These are phyloP conservation scores for Coregonus sp. DNA, from an alignment of 2,797 vertebrate genomes.

Conservation along the genomic window DNA sequence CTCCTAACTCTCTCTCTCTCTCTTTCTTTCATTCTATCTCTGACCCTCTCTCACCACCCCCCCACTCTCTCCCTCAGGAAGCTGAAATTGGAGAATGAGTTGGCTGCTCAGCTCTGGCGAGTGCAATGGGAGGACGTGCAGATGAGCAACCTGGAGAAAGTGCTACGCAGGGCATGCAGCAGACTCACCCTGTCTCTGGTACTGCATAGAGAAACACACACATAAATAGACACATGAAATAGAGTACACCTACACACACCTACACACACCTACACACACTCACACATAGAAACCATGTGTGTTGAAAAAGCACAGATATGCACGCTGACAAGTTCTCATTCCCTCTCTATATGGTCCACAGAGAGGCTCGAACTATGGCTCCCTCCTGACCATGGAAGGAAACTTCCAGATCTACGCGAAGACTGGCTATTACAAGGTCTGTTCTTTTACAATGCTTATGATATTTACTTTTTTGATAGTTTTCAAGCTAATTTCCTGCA, in stretches of 20 bases:
- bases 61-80: constrained; percentile 74
- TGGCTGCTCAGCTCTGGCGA: constrained; percentile 88
- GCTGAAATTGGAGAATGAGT: constrained; percentile 89
- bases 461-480: not conserved
- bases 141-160: constrained; percentile 84
- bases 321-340: not conserved
- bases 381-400: constrained; percentile 84
- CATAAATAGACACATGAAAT: not conserved
- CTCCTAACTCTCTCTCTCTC: too few species aligned
- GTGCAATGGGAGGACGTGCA: constrained; percentile 88
- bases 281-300: not conserved
- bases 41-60: not conserved
- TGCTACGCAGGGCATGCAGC: constrained; percentile 82
- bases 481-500: too few species aligned
- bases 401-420: constrained; percentile 90
- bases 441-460: not conserved
- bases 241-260: not conserved
- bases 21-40: not conserved
- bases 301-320: not conserved
- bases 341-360: constrained; percentile 46
- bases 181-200: constrained; percentile 88
- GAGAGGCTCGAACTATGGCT: constrained; percentile 89
- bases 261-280: not conserved
- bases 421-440: constrained; percentile 90
- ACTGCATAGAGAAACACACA: constrained; percentile 30